These are phyloP conservation scores for Gandaritis pyraliata DNA, from an alignment of 2,888 invertebrate species.

Conservation along the genomic window DNA sequence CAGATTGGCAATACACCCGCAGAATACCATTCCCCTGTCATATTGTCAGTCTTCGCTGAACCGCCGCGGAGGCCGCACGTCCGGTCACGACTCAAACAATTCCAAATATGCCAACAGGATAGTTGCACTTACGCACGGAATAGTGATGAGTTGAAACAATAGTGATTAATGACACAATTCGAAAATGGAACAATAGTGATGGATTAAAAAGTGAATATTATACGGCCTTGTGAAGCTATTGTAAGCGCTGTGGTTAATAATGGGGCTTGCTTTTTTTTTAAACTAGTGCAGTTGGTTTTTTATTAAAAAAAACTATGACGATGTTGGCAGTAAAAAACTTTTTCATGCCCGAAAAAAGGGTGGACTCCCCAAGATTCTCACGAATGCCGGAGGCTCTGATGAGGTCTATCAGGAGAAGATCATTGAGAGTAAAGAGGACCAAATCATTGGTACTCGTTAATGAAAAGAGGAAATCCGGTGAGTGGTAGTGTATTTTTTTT, in stretches of 20 bases:
- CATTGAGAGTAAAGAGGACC: slow-evolving; percentile 89
- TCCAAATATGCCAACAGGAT: slow-evolving; percentile 46
- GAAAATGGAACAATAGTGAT: slow-evolving; percentile 46
- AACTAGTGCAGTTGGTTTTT: slow-evolving; percentile 2
- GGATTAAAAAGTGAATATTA: slow-evolving; percentile 33
- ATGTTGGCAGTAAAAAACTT: slow-evolving; percentile 91
- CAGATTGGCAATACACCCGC: slow-evolving; percentile 47
- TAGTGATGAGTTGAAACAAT: slow-evolving; percentile 57
- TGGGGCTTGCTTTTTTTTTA: slow-evolving; percentile 29
- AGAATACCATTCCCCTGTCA: slow-evolving; percentile 23
- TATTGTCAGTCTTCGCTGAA: slow-evolving; percentile 31
- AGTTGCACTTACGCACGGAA: slow-evolving; percentile 44
- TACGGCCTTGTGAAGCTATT: slow-evolving; percentile 35
- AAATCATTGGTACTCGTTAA: slow-evolving; percentile 89
- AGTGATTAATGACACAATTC: slow-evolving; percentile 48
- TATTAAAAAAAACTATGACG: slow-evolving; percentile 47
- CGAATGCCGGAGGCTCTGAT: slow-evolving; percentile 90
- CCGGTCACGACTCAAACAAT: slow-evolving; percentile 23
- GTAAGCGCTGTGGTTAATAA: slow-evolving; percentile 16
- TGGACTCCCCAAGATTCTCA: slow-evolving; percentile 84
- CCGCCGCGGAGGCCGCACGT: slow-evolving; percentile 35
- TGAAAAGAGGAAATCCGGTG: slow-evolving; percentile 92
- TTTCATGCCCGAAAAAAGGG: slow-evolving; percentile 87
- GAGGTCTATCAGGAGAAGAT: slow-evolving; percentile 88
- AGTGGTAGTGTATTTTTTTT: slow-evolving; percentile 79